These are phyloP conservation scores for Chironomus tepperi DNA, from an alignment of 1,140 invertebrate genomes.

Conservation along the genomic window DNA sequence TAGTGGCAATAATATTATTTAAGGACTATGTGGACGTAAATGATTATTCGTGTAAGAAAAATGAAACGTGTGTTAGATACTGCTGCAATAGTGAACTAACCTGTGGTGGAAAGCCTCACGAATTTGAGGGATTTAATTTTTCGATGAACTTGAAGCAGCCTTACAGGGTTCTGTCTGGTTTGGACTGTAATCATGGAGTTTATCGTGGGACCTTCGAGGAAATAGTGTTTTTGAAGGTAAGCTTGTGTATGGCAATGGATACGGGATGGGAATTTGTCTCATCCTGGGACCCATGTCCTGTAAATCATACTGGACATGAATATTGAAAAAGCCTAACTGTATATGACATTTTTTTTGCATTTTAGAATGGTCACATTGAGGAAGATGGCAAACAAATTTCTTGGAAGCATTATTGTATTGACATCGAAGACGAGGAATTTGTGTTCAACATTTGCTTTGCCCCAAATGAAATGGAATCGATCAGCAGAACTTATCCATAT, in stretches of 20 bases:
- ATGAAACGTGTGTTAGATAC: neutral
- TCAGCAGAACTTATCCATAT: neutral
- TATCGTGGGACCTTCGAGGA: no score
- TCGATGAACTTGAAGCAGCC: neutral
- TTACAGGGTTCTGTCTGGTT: no score
- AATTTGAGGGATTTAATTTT: neutral
- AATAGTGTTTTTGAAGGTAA: neutral
- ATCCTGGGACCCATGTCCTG: no score
- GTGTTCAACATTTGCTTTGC: neutral
- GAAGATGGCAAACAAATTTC: neutral
- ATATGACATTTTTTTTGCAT: no score
- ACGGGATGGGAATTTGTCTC: no score
- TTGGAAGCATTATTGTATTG: neutral
- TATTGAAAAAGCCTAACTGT: no score
- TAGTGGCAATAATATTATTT: no score
- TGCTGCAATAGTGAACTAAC: neutral
- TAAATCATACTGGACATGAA: no score
- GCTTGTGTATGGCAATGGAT: no score
- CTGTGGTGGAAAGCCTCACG: neutral
- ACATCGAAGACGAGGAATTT: neutral
- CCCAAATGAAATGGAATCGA: neutral
- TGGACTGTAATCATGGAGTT: no score
- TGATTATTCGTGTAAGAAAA: neutral
- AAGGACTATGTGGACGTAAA: no score
- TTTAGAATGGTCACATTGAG: neutral